Evolutionary conservation across 1,140 invertebrate genomes (phyloP).

Genomic region (Caenorhabditis briggsae): DNA sequence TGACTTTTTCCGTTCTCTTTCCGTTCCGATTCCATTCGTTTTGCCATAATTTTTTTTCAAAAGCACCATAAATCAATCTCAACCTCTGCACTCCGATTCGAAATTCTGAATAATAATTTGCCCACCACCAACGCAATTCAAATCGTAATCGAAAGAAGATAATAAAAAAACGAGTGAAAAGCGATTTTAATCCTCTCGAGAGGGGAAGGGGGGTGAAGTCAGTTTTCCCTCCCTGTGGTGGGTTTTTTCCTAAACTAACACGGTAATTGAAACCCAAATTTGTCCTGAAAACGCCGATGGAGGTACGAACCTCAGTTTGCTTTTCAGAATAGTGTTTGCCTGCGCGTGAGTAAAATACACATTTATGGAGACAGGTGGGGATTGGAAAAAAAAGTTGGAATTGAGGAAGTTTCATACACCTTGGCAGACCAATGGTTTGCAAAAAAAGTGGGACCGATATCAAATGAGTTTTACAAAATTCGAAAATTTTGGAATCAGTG

Average conservation of each 20-base stretch:
- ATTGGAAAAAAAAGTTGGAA: conserved; percentile 16
- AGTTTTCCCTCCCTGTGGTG: neutral
- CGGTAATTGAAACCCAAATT: conserved; percentile 53
- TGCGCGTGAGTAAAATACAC: conserved; percentile 52
- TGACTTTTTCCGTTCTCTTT: conserved; percentile 4
- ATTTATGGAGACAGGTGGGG: conserved; percentile 1
- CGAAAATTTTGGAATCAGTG: no score
- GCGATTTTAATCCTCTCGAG: conserved; percentile 45
- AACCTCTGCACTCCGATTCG: neutral
- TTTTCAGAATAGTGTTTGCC: conserved; percentile 49
- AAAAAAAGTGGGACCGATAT: no score
- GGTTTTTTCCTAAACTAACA: conserved; percentile 40
- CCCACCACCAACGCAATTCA: neutral
- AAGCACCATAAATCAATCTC: conserved; percentile 54
- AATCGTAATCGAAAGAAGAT: no score
- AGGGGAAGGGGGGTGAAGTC: neutral
- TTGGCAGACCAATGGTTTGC: neutral
- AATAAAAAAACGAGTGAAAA: neutral
- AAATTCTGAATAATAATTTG: conserved; percentile 37
- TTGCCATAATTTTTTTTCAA: conserved; percentile 6
- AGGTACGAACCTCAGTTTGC: conserved; percentile 37
- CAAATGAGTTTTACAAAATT: no score
- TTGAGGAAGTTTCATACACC: neutral
- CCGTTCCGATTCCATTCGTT: neutral
- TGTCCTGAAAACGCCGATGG: conserved; percentile 26